Base-by-base conservation (phyloP, 2,797 vertebrate genomes). In the Xiphophorus birchmanni region DNA sequence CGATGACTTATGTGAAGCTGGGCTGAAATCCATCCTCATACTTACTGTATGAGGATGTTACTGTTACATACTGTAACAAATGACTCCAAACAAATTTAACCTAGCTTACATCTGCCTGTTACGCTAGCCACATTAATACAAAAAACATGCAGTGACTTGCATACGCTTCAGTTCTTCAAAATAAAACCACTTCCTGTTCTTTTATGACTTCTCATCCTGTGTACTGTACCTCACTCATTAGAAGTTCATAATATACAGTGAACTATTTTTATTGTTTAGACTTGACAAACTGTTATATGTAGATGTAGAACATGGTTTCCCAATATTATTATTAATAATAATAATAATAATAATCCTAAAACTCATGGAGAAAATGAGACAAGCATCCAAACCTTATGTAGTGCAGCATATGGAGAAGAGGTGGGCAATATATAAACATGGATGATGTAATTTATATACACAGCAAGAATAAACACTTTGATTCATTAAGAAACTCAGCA, bases 11-110 rank as follows among this genome's bases (percentile, higher is more conserved):
- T 71, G 67, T 69, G 81, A 84, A 77, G 73, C 67, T 83, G 73
- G 76, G 56, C 3, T 89, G 80, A 90, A 89, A 88, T 74, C 0
- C 21, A 87, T 89, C 85, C 86, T 84, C 72, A 21, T 29, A 72
- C 32, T 32, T 32, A 1, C 32, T 32, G 32, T 32, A 32, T 32
- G 32, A 32, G 32, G 32, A 32, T 32, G 32, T 32, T 32, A 32
- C 32, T 32, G 32, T 32, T 32, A 32, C 32, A 32, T 12, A 2
- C 10, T 58, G 12, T 32, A 32, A 60, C 29, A 60, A 60, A 60
- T 60, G 4, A 32, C 56, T 32, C 13, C 56, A 29, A 12, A 4
- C n/a, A 13, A 60, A 32, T 32, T 32, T 35, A 35, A 32, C 13
- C 11, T 35, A 17, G 17, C 5, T 17, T 35, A 21, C 32, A 18